Evolutionary conservation across 2,888 invertebrate species (phyloP).

Genomic region (Dryocosmus kuriphilus): DNA sequence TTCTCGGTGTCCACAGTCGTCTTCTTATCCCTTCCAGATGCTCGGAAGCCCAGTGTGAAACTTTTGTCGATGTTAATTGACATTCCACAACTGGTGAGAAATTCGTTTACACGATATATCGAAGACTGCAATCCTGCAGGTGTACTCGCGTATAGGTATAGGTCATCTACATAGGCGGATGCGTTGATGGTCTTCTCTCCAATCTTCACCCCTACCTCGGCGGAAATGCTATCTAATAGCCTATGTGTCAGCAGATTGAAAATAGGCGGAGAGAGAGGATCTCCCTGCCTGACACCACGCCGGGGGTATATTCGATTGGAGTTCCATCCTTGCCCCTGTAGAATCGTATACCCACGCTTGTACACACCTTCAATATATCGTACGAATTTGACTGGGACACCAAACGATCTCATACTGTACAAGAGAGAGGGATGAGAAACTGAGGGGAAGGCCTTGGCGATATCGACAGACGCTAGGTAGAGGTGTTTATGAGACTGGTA

Average conservation of each 20-base stretch:
- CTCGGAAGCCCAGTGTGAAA: slow-evolving; percentile 38
- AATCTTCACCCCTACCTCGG: slow-evolving; percentile 47
- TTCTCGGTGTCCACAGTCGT: slow-evolving; percentile 31
- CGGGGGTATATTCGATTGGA: no score
- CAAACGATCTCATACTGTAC: no score
- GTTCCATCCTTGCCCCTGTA: no score
- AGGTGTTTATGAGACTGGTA: no score
- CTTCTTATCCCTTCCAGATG: slow-evolving; percentile 46
- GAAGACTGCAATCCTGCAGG: slow-evolving; percentile 66
- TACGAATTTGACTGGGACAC: no score
- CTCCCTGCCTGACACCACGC: slow-evolving; percentile 78
- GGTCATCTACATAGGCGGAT: no score
- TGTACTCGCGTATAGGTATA: no score
- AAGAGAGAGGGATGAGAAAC: no score
- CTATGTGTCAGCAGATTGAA: slow-evolving; percentile 51
- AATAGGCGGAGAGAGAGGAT: slow-evolving; percentile 66
- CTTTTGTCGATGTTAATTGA: slow-evolving; percentile 55
- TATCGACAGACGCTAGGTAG: no score
- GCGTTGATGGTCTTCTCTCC: slow-evolving; percentile 39
- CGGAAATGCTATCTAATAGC: slow-evolving; percentile 35
- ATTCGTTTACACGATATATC: slow-evolving; percentile 46
- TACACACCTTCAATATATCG: no score
- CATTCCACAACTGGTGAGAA: slow-evolving; percentile 56
- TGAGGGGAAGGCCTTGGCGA: no score
- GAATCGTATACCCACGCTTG: no score